Percentiles rank a stretch among this genome's conserved stretches.
These are phyloP conservation scores for Microcebus lehilahytsara DNA, from an alignment of 2,113 vertebrate species.

Conservation along the genomic window DNA sequence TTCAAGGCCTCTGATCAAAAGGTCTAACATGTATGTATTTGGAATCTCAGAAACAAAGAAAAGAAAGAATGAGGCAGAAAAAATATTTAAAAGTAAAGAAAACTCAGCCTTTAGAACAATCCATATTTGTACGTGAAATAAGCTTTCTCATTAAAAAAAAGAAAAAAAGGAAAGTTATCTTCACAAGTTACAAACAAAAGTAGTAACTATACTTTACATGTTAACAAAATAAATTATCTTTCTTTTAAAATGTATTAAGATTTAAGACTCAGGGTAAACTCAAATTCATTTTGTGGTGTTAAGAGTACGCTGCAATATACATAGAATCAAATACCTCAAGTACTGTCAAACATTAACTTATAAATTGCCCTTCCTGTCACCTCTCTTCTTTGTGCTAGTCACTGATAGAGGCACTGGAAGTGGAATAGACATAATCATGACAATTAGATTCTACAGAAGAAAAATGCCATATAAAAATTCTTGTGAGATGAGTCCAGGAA, in stretches of 20 bases:
- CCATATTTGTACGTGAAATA: background rate
- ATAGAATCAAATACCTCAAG: conserved; percentile 60
- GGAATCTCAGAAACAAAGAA: background rate
- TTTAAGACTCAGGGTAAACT: conserved; percentile 40
- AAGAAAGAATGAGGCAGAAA: background rate
- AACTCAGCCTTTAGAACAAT: conserved; percentile 4
- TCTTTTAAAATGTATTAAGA: conserved; percentile 17
- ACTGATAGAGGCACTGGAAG: conserved; percentile 69
- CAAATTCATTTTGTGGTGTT: conserved; percentile 13
- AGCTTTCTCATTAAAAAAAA: background rate
- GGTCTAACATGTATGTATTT: background rate
- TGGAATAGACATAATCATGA: conserved; percentile 74
- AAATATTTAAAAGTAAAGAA: background rate
- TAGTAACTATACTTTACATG: background rate
- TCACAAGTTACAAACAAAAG: background rate
- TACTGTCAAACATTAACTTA: conserved; percentile 57
- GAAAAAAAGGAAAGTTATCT: background rate
- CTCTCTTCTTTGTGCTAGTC: conserved; percentile 66
- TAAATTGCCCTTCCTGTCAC: conserved; percentile 76
- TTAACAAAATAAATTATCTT: background rate
- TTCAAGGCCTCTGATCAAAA: background rate
- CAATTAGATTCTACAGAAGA: conserved; percentile 66
- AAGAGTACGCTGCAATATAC: conserved; percentile 47
- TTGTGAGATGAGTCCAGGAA: conserved; percentile 73
- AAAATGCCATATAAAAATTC: conserved; percentile 45